phyloP scores from a whole-genome alignment of 1,140 invertebrate species.

The Habropoda laboriosa region DNA sequence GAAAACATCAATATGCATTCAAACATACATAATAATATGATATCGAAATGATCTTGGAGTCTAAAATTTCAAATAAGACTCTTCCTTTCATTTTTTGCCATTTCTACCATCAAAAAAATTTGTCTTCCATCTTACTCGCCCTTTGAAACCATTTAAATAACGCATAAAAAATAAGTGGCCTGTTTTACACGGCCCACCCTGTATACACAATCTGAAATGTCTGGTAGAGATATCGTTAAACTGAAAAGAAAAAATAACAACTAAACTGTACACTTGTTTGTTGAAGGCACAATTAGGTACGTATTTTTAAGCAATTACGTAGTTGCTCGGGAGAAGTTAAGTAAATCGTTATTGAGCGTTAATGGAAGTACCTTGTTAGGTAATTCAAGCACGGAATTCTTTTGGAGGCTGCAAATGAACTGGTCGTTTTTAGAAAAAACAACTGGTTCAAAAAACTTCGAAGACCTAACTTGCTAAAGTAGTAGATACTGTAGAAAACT shows the following conservation, averaged over 20 bases:
- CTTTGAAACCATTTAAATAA: too few relatives aligned
- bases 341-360: conserved; percentile 24
- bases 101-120: too few relatives aligned
- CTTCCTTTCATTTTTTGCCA: too few relatives aligned
- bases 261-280: conserved; percentile 46
- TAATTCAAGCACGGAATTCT: background rate
- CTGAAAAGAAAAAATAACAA: conserved; percentile 32
- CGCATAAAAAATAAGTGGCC: too few relatives aligned
- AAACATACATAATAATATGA: too few relatives aligned
- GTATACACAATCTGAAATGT: too few relatives aligned
- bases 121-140: too few relatives aligned
- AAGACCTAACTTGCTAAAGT: background rate
- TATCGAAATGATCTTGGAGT: too few relatives aligned
- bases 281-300: conserved; percentile 5
- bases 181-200: too few relatives aligned
- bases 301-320: conserved; percentile 29
- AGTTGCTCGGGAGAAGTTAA: background rate
- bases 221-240: background rate
- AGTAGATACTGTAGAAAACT: background rate
- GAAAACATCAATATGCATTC: too few relatives aligned
- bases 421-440: background rate
- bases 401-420: background rate
- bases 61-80: too few relatives aligned
- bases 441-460: background rate
- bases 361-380: conserved; percentile 12